Evolutionary conservation across 1,140 invertebrate genomes (phyloP).

Genomic region (Glomeris maerens): DNA sequence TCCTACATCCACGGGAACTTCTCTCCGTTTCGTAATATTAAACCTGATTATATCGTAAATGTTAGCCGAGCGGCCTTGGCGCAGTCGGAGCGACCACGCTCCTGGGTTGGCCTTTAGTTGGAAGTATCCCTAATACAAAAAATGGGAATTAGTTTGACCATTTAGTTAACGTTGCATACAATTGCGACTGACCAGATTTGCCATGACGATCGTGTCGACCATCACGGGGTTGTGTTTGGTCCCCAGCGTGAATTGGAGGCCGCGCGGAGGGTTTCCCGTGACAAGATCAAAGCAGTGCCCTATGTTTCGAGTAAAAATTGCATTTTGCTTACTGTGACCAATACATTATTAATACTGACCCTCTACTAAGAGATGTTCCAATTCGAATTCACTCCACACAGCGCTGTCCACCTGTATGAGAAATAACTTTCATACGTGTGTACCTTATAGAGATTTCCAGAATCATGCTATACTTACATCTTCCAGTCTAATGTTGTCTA

Average conservation of each 20-base stretch:
- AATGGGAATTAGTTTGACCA: conserved; percentile 6
- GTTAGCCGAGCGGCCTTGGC: conserved; percentile 83
- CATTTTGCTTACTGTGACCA: not conserved
- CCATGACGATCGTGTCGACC: conserved; percentile 99
- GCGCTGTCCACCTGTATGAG: conserved; percentile 27
- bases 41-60: conserved; percentile 58
- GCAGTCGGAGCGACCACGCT: conserved; percentile 67
- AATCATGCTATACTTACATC: conserved; percentile 40
- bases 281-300: conserved; percentile 86
- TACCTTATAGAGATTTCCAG: not conserved
- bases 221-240: conserved; percentile 56
- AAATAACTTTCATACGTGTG: not conserved
- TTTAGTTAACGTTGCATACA: not conserved
- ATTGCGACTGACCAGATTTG: conserved; percentile 54
- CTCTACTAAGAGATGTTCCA: conserved; percentile 82
- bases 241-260: conserved; percentile 90
- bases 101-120: conserved; percentile 97
- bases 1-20: not conserved
- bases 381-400: conserved; percentile 65
- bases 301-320: conserved; percentile 17
- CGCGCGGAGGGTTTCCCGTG: conserved; percentile 82
- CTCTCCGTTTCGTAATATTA: conserved; percentile 10
- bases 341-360: conserved; percentile 34
- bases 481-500: conserved; percentile 91
- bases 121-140: conserved; percentile 57